phyloP scores from a whole-genome alignment of 2,888 invertebrate species.

The Automeris io region DNA sequence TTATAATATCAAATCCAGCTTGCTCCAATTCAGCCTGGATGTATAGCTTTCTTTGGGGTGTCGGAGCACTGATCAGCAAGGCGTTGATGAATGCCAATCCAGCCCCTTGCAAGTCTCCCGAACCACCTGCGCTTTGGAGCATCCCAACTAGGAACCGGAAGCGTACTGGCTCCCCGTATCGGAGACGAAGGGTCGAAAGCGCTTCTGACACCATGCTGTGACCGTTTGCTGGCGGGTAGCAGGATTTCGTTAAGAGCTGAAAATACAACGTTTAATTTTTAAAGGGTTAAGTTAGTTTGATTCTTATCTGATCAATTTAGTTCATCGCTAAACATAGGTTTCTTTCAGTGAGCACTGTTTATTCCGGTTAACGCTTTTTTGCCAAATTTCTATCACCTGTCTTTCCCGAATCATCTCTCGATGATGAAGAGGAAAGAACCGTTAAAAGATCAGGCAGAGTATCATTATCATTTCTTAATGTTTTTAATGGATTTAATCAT shows the following conservation, averaged over 20 bases:
- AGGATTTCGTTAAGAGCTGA: conserved; percentile 89
- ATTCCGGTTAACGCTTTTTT: no score
- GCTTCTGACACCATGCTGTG: conserved; percentile 94
- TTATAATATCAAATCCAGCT: conserved; percentile 84
- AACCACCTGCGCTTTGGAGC: conserved; percentile 86
- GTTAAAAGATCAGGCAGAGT: no score
- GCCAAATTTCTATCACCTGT: no score
- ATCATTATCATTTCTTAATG: no score
- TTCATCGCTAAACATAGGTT: no score
- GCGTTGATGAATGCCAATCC: conserved; percentile 91
- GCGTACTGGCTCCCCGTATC: conserved; percentile 94
- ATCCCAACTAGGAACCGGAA: conserved; percentile 94
- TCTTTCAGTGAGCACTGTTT: no score
- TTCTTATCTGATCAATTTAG: no score
- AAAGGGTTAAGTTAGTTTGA: no score
- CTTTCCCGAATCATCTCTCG: no score
- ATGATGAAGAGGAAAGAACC: no score
- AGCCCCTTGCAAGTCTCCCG: conserved; percentile 85
- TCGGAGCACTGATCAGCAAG: conserved; percentile 85
- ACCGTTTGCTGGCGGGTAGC: conserved; percentile 84
- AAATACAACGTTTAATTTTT: no score
- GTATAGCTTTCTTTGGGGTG: conserved; percentile 86
- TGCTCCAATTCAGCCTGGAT: conserved; percentile 91
- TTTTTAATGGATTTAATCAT: no score
- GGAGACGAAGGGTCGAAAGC: conserved; percentile 89